Evolutionary conservation across 2,113 vertebrate species (phyloP).

Genomic region (Psephotus haematonotus): DNA sequence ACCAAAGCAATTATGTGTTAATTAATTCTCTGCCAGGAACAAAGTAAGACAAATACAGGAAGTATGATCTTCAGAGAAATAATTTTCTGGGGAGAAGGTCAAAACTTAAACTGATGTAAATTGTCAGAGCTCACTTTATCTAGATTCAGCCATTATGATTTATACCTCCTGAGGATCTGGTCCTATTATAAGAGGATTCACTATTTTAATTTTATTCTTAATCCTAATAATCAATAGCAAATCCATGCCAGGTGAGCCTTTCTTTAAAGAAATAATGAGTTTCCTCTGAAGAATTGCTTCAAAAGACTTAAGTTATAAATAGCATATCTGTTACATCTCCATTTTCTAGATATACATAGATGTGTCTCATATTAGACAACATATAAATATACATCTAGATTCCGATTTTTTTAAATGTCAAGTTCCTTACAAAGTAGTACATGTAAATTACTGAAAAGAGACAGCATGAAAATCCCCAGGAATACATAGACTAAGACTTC

Average conservation of each 20-base stretch:
- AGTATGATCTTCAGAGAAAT: slow-evolving; percentile 60
- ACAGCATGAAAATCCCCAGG: neutral
- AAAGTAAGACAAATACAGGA: slow-evolving; percentile 67
- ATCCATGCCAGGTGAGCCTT: neutral
- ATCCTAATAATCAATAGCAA: slow-evolving; percentile 15
- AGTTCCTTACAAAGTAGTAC: neutral
- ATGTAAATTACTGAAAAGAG: neutral
- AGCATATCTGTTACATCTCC: neutral
- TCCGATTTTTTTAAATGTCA: neutral
- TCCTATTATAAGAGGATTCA: slow-evolving; percentile 5
- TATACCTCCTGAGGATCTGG: neutral
- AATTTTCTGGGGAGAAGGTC: slow-evolving; percentile 43
- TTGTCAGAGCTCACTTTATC: neutral
- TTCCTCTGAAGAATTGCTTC: neutral
- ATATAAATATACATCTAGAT: neutral
- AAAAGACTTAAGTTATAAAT: neutral
- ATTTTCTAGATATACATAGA: neutral
- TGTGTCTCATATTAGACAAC: neutral
- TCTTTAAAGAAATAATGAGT: slow-evolving; percentile 11
- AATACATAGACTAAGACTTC: neutral
- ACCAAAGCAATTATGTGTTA: slow-evolving; percentile 62
- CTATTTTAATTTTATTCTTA: slow-evolving; percentile 23
- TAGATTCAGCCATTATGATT: neutral
- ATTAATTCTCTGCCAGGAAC: slow-evolving; percentile 62
- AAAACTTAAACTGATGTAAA: slow-evolving; percentile 49